phyloP scores from a whole-genome alignment of 2,797 vertebrate genomes.

The Coracias cyanogaster region DNA sequence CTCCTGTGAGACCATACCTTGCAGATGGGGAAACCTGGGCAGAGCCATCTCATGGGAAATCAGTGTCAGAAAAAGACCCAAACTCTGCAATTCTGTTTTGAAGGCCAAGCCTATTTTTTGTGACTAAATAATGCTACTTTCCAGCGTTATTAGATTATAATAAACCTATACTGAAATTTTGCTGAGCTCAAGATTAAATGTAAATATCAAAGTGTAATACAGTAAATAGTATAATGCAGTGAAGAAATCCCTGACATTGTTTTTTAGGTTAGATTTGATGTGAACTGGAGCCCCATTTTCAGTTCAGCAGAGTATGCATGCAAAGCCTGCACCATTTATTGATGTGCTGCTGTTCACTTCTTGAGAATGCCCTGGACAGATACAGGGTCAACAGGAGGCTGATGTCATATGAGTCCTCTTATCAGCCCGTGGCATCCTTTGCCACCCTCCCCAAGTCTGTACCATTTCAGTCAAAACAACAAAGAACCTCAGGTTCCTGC shows the following conservation, averaged over 20 bases:
- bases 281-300: background rate
- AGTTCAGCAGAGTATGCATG: background rate
- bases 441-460: background rate
- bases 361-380: background rate
- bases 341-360: background rate
- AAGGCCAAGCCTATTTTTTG: background rate
- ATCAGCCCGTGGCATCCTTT: background rate
- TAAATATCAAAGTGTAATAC: background rate
- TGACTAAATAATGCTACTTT: background rate
- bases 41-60: background rate
- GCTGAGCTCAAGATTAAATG: background rate
- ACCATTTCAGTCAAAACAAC: background rate
- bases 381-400: background rate
- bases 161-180: background rate
- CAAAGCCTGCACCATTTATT: background rate
- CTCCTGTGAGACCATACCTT: background rate
- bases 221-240: background rate
- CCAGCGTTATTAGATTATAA: background rate
- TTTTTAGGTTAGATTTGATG: background rate
- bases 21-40: background rate
- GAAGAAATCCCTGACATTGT: accelerated
- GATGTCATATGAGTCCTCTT: background rate
- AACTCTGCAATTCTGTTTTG: background rate
- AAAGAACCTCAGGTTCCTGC: constrained; percentile 2
- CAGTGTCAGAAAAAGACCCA: background rate